These are phyloP conservation scores for Tromatobia lineatoria DNA, from an alignment of 2,888 invertebrate genomes.

Conservation along the genomic window DNA sequence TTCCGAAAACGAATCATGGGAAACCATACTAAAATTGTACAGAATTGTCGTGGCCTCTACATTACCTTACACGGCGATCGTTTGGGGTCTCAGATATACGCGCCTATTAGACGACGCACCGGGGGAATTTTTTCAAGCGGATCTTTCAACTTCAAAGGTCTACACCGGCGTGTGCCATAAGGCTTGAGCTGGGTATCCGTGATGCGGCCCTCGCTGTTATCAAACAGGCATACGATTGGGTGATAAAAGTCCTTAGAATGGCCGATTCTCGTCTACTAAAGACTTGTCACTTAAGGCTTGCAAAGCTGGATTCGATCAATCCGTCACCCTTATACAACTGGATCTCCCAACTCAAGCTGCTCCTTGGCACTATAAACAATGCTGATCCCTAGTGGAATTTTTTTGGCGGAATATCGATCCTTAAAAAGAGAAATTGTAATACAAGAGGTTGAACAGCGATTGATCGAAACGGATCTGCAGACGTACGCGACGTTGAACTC, in stretches of 20 bases:
- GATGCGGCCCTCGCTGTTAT: background rate
- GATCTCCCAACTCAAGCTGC: too few relatives aligned
- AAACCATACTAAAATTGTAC: background rate
- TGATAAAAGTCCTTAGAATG: constrained; percentile 40
- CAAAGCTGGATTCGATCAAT: too few relatives aligned
- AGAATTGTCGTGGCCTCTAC: constrained; percentile 5
- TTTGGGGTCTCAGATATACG: constrained; percentile 16
- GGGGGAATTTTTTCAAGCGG: constrained; percentile 10
- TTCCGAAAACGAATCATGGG: constrained; percentile 11
- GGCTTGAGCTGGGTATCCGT: constrained; percentile 15
- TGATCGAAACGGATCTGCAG: too few relatives aligned
- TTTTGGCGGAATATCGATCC: too few relatives aligned
- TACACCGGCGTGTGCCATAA: constrained; percentile 8
- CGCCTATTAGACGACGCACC: background rate
- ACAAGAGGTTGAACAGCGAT: too few relatives aligned
- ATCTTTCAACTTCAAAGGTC: constrained; percentile 12
- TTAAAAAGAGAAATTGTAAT: too few relatives aligned
- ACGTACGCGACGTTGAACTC: too few relatives aligned
- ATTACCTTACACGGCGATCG: background rate
- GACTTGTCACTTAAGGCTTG: too few relatives aligned
- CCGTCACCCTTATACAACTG: too few relatives aligned
- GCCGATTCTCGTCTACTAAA: background rate
- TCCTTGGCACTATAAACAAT: too few relatives aligned
- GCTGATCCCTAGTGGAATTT: too few relatives aligned
- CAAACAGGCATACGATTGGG: constrained; percentile 18